Percentiles rank a stretch among this genome's conserved stretches.
Conservation (phyloP, 2,113 vertebrate species). For the Mohoua ochrocephala region DNA sequence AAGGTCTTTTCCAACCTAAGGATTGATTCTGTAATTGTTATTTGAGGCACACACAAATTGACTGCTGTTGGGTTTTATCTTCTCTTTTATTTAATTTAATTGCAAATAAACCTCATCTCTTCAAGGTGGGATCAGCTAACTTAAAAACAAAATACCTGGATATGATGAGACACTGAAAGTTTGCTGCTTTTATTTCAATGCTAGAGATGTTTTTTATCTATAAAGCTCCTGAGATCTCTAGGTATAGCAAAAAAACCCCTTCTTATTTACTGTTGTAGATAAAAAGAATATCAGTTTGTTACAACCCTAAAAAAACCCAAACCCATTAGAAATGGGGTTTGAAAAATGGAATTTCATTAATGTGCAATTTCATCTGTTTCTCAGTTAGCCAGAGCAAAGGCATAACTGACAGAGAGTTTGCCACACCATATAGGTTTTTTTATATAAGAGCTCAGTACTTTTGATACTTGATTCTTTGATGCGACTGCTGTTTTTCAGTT, state of each 20-base stretch:
- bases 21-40: neutral
- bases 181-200: neutral
- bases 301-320: neutral
- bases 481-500: neutral
- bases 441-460: neutral
- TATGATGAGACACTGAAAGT: neutral
- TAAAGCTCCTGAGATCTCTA: neutral
- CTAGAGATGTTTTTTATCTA: neutral
- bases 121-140: neutral
- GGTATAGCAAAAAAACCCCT: neutral
- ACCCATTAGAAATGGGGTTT: neutral
- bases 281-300: neutral
- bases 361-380: neutral
- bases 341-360: neutral
- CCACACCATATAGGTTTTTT: neutral
- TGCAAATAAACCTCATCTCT: neutral
- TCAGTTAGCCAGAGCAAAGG: neutral
- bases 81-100: neutral
- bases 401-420: neutral
- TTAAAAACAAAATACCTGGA: neutral
- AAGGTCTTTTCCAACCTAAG: neutral
- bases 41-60: neutral
- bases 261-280: neutral
- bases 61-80: neutral
- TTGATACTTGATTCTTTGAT: neutral